Percentiles rank a stretch among this genome's conserved stretches.
Evolutionary conservation across 2,113 vertebrate genomes (phyloP).

Genomic region (Petromus typicus): DNA sequence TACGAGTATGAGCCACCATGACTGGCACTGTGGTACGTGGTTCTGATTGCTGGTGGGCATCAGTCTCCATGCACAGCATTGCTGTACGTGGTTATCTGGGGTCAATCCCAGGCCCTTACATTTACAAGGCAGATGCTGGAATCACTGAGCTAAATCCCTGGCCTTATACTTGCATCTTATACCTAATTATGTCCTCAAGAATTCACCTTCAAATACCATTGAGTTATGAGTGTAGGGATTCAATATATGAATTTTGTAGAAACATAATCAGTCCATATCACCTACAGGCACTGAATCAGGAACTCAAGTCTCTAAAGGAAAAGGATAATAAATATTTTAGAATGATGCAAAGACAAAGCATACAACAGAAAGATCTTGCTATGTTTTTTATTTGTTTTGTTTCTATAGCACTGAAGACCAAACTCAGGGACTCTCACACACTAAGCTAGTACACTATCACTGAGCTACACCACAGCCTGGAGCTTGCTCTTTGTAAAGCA

Average conservation of each 20-base stretch:
- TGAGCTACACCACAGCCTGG: neutral
- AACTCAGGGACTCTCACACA: too few species aligned
- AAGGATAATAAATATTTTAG: neutral
- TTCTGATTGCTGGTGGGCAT: too few species aligned
- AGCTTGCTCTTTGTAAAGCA: neutral
- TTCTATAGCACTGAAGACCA: neutral
- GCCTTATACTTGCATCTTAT: too few species aligned
- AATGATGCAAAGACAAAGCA: neutral
- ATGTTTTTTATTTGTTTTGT: neutral
- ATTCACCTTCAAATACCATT: neutral
- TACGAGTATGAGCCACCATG: too few species aligned
- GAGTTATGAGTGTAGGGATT: neutral
- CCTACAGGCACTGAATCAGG: neutral
- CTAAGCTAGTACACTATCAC: neutral
- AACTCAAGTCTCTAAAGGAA: neutral
- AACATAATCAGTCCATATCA: neutral
- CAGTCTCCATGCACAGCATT: too few species aligned
- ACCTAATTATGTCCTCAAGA: neutral
- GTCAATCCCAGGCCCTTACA: too few species aligned
- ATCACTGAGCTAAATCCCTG: too few species aligned
- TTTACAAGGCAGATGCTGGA: too few species aligned
- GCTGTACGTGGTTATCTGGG: too few species aligned
- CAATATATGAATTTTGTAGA: too few species aligned
- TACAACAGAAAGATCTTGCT: neutral
- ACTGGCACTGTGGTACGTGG: too few species aligned